These are phyloP conservation scores for Apis mellifera DNA, from an alignment of 1,140 invertebrate genomes.

Conservation along the genomic window DNA sequence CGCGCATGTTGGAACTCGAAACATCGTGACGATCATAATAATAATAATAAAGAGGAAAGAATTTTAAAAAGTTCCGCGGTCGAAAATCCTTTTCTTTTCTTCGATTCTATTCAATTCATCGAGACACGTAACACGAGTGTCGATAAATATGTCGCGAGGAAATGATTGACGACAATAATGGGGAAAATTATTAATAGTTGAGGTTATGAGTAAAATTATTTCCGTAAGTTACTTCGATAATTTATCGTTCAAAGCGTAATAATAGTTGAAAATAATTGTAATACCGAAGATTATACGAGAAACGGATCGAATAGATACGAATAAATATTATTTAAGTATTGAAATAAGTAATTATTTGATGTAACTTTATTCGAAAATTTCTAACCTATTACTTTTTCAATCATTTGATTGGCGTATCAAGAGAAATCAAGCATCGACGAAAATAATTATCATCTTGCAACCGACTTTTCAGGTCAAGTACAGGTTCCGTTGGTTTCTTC, in stretches of 20 bases:
- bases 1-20: slow-evolving; percentile 8
- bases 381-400: no score
- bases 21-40: slow-evolving; percentile 45
- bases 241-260: neutral
- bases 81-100: neutral
- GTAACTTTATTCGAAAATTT: no score
- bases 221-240: no score
- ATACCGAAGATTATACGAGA: no score
- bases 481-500: neutral
- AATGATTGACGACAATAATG: neutral
- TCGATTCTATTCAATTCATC: neutral
- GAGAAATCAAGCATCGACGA: neutral
- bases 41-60: slow-evolving; percentile 7
- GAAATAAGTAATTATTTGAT: no score
- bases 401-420: no score
- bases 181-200: no score
- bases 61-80: slow-evolving; percentile 11
- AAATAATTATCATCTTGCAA: neutral
- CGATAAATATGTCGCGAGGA: neutral
- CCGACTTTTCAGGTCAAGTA: slow-evolving; percentile 13
- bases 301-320: no score
- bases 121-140: neutral
- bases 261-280: no score
- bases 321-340: no score
- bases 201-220: no score